These are phyloP conservation scores for Pardalotus punctatus DNA, from an alignment of 2,113 vertebrate species.

Conservation along the genomic window DNA sequence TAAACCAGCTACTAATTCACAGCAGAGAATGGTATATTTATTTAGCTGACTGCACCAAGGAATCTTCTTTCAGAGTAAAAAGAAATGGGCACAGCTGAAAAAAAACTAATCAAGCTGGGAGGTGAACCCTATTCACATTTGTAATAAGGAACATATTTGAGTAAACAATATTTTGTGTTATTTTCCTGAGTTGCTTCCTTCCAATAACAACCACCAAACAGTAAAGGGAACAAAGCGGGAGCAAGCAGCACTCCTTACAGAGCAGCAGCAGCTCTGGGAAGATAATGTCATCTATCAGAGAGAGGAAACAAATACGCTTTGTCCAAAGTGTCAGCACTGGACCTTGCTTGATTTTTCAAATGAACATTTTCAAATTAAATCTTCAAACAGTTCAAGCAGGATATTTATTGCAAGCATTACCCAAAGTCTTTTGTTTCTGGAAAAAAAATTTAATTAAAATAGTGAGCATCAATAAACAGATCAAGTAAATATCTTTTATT, in stretches of 20 bases:
- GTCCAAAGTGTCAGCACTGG: neutral
- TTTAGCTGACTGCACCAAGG: neutral
- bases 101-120: neutral
- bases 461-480: neutral
- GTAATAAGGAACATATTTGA: neutral
- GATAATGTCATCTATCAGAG: neutral
- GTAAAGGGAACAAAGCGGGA: neutral
- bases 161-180: neutral
- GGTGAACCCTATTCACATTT: neutral
- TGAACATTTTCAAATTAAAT: neutral
- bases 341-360: conserved; percentile 21
- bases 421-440: neutral
- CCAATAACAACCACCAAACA: neutral
- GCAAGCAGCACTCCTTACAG: neutral
- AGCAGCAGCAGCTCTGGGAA: neutral
- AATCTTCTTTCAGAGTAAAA: neutral
- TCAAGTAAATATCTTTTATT: neutral
- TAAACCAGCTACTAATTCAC: neutral
- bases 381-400: neutral
- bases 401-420: neutral
- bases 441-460: conserved; percentile 12
- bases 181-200: neutral
- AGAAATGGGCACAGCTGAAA: neutral
- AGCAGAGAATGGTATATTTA: neutral
- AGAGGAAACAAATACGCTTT: neutral